Evolutionary conservation across 2,113 vertebrate species (phyloP).

Genomic region (Shinisaurus crocodilurus): DNA sequence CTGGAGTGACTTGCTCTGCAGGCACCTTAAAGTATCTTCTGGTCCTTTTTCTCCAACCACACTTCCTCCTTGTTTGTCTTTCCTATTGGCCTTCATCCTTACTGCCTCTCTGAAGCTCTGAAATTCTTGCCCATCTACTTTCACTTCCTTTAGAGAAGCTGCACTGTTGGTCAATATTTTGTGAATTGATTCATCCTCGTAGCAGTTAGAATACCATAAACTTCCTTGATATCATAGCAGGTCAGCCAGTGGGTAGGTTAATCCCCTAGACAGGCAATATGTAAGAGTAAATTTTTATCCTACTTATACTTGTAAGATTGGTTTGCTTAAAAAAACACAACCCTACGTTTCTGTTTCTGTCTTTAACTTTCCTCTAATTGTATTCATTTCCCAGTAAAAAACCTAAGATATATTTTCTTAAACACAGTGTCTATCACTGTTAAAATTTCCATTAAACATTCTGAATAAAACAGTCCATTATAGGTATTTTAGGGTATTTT

Average conservation of each 20-base stretch:
- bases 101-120: neutral
- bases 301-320: neutral
- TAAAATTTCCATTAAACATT: neutral
- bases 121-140: neutral
- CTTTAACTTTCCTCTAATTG: neutral
- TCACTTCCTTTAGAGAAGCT: neutral
- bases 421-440: slow-evolving; percentile 26
- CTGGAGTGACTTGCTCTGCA: neutral
- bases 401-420: slow-evolving; percentile 42
- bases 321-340: neutral
- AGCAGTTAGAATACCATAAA: neutral
- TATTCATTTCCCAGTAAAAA: neutral
- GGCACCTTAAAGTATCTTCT: neutral
- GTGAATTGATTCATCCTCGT: neutral
- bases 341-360: neutral
- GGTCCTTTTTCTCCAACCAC: neutral
- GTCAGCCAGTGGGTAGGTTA: neutral
- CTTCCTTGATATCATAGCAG: neutral
- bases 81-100: neutral
- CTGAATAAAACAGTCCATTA: neutral
- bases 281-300: neutral
- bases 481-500: slow-evolving; percentile 17
- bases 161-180: neutral
- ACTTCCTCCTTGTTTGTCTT: neutral
- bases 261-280: neutral